These are phyloP conservation scores for Eudyptes chrysolophus DNA, from an alignment of 2,113 vertebrate genomes.

Conservation along the genomic window DNA sequence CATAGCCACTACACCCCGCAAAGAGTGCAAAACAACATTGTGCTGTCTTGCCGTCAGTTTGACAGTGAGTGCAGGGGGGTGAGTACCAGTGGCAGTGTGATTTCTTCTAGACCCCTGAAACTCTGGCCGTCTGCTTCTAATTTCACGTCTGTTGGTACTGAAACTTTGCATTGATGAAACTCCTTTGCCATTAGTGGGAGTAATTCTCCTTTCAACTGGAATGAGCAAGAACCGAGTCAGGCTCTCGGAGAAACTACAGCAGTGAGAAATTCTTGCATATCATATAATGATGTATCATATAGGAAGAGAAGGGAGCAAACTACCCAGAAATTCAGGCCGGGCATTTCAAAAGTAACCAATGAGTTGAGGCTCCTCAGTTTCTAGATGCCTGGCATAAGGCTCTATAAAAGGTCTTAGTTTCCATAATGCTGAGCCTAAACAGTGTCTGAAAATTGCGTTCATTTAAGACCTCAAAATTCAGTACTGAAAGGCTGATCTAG, in stretches of 20 bases:
- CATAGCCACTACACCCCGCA: rapidly evolving
- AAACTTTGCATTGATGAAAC: neutral
- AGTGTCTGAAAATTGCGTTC: neutral
- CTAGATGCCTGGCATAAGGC: neutral
- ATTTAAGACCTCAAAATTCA: neutral
- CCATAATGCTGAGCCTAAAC: neutral
- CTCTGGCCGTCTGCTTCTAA: neutral
- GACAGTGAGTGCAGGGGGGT: neutral
- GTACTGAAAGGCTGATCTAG: neutral
- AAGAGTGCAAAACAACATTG: neutral
- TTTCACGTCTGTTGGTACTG: neutral
- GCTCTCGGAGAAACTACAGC: neutral
- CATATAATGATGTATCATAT: neutral
- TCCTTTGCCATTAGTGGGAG: neutral
- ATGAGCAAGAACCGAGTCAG: neutral
- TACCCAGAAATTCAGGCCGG: neutral
- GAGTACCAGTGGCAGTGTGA: neutral
- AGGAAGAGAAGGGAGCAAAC: neutral
- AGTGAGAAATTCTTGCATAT: neutral
- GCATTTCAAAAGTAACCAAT: neutral
- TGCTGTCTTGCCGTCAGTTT: rapidly evolving
- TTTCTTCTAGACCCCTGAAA: neutral
- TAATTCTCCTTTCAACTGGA: neutral
- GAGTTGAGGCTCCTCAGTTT: neutral
- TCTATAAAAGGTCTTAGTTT: neutral